Evolutionary conservation across 2,113 vertebrate genomes (phyloP).

Genomic region (Sapayoa aenigma): DNA sequence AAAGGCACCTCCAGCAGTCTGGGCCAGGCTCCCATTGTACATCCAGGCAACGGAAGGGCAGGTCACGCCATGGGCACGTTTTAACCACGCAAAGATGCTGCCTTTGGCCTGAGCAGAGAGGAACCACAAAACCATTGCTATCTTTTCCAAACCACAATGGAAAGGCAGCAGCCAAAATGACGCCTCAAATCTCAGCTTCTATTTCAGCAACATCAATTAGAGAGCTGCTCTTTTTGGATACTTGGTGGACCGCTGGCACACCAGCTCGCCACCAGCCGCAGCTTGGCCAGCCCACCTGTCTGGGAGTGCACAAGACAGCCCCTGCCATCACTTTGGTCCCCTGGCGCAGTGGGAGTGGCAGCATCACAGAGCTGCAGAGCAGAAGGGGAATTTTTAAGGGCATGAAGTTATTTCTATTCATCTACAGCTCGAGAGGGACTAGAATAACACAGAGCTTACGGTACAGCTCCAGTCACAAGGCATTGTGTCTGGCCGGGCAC

Average conservation of each 20-base stretch:
- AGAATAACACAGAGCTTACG: neutral
- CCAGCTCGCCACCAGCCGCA: neutral
- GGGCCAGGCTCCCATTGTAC: slow-evolving; percentile 11
- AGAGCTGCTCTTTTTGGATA: slow-evolving; percentile 38
- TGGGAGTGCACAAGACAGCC: neutral
- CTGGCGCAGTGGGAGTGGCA: neutral
- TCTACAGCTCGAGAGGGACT: neutral
- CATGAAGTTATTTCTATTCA: slow-evolving; percentile 27
- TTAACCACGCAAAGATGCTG: neutral
- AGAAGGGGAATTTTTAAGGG: neutral
- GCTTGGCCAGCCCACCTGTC: slow-evolving; percentile 3
- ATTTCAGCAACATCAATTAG: slow-evolving; percentile 62
- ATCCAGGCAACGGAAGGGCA: slow-evolving; percentile 53
- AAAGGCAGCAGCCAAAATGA: slow-evolving; percentile 56
- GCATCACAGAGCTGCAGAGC: neutral
- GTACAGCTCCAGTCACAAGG: neutral
- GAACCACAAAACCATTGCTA: slow-evolving; percentile 55
- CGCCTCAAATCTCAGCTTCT: slow-evolving; percentile 65
- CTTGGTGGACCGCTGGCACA: neutral
- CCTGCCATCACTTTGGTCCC: neutral
- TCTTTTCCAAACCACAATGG: slow-evolving; percentile 65
- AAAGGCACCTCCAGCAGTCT: slow-evolving; percentile 42
- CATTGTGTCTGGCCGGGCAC: neutral
- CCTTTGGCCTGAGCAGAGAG: slow-evolving; percentile 26
- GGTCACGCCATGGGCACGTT: slow-evolving; percentile 38